Base-by-base conservation (phyloP, 2,797 vertebrate species). In the Echiichthys vipera region DNA sequence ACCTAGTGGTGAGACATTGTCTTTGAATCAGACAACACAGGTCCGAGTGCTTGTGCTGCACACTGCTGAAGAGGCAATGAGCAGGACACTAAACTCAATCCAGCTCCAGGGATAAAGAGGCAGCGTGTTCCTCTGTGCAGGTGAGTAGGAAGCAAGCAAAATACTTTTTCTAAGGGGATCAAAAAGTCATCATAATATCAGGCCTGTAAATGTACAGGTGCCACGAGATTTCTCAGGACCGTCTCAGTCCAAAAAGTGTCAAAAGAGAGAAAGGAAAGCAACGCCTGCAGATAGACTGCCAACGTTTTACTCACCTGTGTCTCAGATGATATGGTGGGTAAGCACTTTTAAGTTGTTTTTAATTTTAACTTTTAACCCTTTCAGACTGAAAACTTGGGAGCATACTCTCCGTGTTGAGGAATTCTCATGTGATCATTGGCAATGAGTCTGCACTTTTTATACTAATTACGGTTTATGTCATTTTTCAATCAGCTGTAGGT, bases 11-110 rank as follows among this genome's bases (percentile, higher is more conserved):
- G 20, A 22, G 15, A 37, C 24, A 40, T 46, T 17, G 42, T 50
- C 36, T 18, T 34, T 49, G 20, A 27, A 7, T 51, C 27, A 53
- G 14, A 47, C 42, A 42, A 51, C 13, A 39, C 1, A 24, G 56
- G 42, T 70, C 66, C 10, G 46, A 55, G 49, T 54, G 37, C 32
- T 15, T 54, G 69, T 27, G 53, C 54, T 45, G 71, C 67, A 34
- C 30, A 43, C 32, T 54, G 32, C 45, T 50, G 14, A 32, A 37
- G 70, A 40, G 64, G 46, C 51, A 51, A 34, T 5, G 47, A 72
- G 55, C 37, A 65, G 45, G 29, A 49, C 55, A 47, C 20, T 20
- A 13, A 45, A 45, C 32, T n/a, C 30, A 40, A 29, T 7, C 22
- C 39, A 55, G 49, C 22, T 24, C 8, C 10, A 36, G 7, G 40